Evolutionary conservation across 2,888 invertebrate species (phyloP), one percentile per base, ranked within the genome.

Genomic region (Acrobasis repandana): DNA sequence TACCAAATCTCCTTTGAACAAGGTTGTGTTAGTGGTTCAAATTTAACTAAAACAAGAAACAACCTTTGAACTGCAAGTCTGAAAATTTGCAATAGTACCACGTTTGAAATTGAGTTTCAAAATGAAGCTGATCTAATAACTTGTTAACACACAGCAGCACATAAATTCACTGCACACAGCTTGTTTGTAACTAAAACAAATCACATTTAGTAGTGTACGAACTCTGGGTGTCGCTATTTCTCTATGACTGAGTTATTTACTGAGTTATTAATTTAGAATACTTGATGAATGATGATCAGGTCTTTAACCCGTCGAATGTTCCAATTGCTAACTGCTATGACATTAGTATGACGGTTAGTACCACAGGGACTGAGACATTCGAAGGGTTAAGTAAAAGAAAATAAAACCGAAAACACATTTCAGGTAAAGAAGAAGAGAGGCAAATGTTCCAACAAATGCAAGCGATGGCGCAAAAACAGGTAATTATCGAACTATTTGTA

Each of bases 361-460:
- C n/a, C n/a, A n/a, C n/a, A n/a, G n/a, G n/a, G n/a, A n/a, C n/a
- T n/a, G n/a, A n/a, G n/a, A n/a, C n/a, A n/a, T n/a, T n/a, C n/a
- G n/a, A n/a, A n/a, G n/a, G n/a, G n/a, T n/a, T n/a, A n/a, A n/a
- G n/a, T n/a, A n/a, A 28, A 28, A 61, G 60, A 51, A 93, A 93
- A 94, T 94, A 76, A 75, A 79, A 75, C 64, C 72, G 66, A 63
- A 64, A 72, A 79, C 68, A 71, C 74, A 70, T 90, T 88, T 89
- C 94, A 97, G 97, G 97, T 88, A 98, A 98, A 94, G 98, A 98
- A 93, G 97, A 98, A 93, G 98, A 98, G 93, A 94, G 97, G 77
- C 96, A 97, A 93, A 97, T 98, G 97, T 97, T 98, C 93, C 97
- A 98, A 93, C 98, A 98, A 93, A 97, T 98, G 97, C 98, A 98